Percentiles rank a stretch among this genome's conserved stretches.
Evolutionary conservation across 2,113 vertebrate species (phyloP).

Genomic region (Colossoma macropomum): DNA sequence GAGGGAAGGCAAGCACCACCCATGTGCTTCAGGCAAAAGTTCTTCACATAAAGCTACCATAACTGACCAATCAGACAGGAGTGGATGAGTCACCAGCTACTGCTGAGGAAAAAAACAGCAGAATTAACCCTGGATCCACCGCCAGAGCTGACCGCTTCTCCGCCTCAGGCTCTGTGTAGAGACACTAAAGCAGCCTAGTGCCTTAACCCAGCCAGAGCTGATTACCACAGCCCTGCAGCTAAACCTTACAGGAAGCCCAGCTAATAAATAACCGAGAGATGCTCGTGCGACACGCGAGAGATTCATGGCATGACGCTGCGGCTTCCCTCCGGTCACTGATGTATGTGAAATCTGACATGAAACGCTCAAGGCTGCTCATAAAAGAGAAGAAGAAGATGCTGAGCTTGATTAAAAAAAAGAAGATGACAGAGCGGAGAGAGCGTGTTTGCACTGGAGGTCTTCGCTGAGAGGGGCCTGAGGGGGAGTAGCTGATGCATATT

Average conservation of each 20-base stretch:
- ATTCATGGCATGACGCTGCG: constrained; percentile 22
- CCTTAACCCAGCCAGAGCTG: constrained; percentile 27
- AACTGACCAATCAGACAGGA: too few species aligned
- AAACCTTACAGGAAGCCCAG: constrained; percentile 22
- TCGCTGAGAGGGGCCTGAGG: constrained; percentile 6
- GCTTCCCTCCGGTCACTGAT: constrained; percentile 22
- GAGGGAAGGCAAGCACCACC: too few species aligned
- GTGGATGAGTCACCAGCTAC: not conserved
- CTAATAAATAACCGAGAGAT: constrained; percentile 38
- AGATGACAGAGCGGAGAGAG: constrained; percentile 25
- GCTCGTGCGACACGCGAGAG: constrained; percentile 1
- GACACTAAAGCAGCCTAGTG: not conserved
- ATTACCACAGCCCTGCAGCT: constrained; percentile 15
- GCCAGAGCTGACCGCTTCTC: not conserved
- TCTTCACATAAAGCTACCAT: too few species aligned
- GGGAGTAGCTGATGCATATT: constrained; percentile 17
- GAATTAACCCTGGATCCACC: not conserved
- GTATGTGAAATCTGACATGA: constrained; percentile 41
- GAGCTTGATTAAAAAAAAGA: constrained; percentile 36
- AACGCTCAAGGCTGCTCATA: constrained; percentile 25
- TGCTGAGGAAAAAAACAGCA: not conserved
- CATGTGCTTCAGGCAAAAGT: too few species aligned
- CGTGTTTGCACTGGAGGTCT: constrained; percentile 32
- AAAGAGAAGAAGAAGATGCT: constrained; percentile 32
- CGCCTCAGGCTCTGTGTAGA: not conserved